A percentile compares a stretch with the other conserved stretches of the same genome.
Conservation (phyloP, 2,113 vertebrate genomes). For the Lanius collurio region DNA sequence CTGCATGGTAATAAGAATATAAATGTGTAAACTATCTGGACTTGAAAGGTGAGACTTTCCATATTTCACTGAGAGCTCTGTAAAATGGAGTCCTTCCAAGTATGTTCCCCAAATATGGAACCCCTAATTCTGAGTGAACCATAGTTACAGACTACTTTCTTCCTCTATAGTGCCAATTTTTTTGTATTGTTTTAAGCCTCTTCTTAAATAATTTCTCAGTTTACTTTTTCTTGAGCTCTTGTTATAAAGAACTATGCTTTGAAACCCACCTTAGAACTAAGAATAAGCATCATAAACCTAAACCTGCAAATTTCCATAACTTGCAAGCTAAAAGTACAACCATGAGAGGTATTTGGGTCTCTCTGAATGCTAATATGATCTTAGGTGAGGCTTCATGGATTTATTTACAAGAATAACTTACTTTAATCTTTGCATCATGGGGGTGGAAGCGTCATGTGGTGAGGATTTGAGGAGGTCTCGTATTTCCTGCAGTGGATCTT, state of each 20-base stretch:
- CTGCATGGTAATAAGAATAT: not conserved
- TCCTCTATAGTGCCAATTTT: not conserved
- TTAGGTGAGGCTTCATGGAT: not conserved
- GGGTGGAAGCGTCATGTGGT: not conserved
- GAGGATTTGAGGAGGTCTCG: not conserved
- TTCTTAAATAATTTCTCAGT: not conserved
- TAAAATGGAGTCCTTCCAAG: not conserved
- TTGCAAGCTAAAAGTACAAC: not conserved
- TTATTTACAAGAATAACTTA: not conserved
- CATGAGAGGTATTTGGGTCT: not conserved
- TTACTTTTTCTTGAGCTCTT: not conserved
- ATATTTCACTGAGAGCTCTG: not conserved
- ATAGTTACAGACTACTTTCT: not conserved
- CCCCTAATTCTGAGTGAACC: not conserved
- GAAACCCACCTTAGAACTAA: not conserved
- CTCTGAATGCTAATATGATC: not conserved
- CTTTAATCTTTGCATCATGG: not conserved
- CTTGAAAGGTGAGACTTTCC: not conserved
- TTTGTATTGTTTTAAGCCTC: not conserved
- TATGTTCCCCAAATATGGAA: not conserved
- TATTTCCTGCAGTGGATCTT: not conserved
- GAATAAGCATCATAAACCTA: not conserved
- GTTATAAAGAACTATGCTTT: not conserved
- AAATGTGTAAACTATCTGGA: not conserved
- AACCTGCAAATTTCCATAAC: not conserved